Evolutionary conservation across 2,797 vertebrate species (phyloP), one percentile per base, ranked within the genome.

Genomic region (Percopsis omiscomaycus): DNA sequence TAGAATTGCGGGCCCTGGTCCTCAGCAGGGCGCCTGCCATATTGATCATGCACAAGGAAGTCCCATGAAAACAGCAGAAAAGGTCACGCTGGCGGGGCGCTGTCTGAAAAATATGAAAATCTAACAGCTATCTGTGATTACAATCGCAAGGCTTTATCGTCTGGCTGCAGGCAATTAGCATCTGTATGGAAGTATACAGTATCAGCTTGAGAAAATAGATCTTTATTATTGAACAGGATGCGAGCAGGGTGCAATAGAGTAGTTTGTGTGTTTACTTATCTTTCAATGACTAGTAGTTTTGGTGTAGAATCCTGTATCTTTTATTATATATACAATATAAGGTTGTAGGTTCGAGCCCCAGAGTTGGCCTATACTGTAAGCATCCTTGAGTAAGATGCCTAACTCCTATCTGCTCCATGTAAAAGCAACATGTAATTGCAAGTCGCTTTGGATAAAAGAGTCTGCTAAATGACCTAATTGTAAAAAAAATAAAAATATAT

Each of bases 81-180:
- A 91, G 86, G 89, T 91, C 87, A 88, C 57, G 71, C 11, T 0
- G 79, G 84, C 67, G 75, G 78, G 85, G 79, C 22, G 58, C 77
- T 84, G 86, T 91, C 88, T 90, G 83, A 72, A 76, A 89, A 89
- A 90, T 89, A 87, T 89, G 81, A 91, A 92, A 89, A 91, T 88
- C 68, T 82, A 66, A 54, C 68, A 78, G 55, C 73, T 81, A 78
- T 87, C 88, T 85, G 79, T 83, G 78, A 92, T 87, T 88, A 74
- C 80, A 80, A 86, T 88, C 83, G 82, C 54, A 79, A 53, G 51
- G 69, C 46, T 67, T 46, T 46, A 66, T 58, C 70, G 74, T 37
- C 50, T 73, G 71, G 73, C 73, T 64, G 71, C 66, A 64, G 75
- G 68, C 76, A 77, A 72, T 82, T 78, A 84, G 68, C 77, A 82